phyloP scores from a whole-genome alignment of 1,140 invertebrate genomes.

The Papilio polyxenes region DNA sequence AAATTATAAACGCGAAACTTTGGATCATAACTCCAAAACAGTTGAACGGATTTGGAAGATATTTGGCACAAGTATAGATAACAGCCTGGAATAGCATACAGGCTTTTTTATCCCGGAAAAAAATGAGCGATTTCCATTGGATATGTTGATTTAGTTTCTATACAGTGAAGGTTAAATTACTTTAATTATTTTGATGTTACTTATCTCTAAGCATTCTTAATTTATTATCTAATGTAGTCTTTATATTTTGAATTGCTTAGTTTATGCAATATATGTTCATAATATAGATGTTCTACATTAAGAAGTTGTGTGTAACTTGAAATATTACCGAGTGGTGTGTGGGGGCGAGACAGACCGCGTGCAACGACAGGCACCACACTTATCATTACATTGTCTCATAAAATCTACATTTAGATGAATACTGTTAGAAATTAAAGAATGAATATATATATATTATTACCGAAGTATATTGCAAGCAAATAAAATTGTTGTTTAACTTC shows the following conservation, averaged over 20 bases:
- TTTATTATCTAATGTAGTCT: constrained; percentile 1
- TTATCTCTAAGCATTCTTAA: too few relatives aligned
- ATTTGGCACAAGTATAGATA: too few relatives aligned
- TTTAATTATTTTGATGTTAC: background rate
- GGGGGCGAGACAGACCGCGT: background rate
- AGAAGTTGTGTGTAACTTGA: background rate
- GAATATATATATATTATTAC: background rate
- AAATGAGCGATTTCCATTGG: too few relatives aligned
- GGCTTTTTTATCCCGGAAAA: too few relatives aligned
- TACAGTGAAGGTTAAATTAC: background rate
- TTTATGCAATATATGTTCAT: background rate
- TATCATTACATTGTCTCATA: background rate
- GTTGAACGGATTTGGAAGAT: too few relatives aligned
- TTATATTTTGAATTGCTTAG: background rate
- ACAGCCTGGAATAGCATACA: too few relatives aligned
- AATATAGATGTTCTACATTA: background rate
- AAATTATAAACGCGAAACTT: too few relatives aligned
- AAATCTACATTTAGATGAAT: constrained; percentile 2
- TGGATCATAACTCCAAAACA: too few relatives aligned
- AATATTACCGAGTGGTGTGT: background rate
- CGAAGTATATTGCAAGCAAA: background rate
- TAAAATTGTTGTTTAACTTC: background rate
- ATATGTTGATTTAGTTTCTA: too few relatives aligned
- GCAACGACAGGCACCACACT: background rate
- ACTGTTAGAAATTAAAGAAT: background rate